Evolutionary conservation across 2,888 invertebrate genomes (phyloP), one percentile per base, ranked within the genome.

Genomic region (Limnephilus marmoratus): DNA sequence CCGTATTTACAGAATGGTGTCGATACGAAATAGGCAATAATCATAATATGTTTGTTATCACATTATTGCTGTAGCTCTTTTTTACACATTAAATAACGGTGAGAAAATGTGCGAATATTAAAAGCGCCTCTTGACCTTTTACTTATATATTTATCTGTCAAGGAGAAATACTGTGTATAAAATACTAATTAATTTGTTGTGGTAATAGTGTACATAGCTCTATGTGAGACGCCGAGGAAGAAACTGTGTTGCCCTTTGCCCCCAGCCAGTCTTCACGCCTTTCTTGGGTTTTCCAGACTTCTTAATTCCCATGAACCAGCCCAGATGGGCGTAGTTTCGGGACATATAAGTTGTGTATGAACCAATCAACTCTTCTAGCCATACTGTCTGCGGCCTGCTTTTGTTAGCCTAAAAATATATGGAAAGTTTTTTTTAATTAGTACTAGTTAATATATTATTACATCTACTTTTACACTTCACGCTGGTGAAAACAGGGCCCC

Each of bases 291-390:
- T 96, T 41, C 97, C 97, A n/a, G 96, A 96, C 94, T 96, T 96
- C 94, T 97, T 97, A 86, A 97, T 95, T 2, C 96, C 97, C 81
- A 97, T 95, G 94, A 96, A 97, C 97, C 97, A 97, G 24, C 97
- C 97, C 18, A 96, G 94, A 93, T 96, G 96, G 1, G 96, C 96
- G 94, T 96, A 96, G 94, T 96, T 96, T 94, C 95, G 95, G 11
- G 97, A 97, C 93, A 97, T 94, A 94, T 97, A 97, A 3, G 96
- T 96, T 93, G 96, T 96, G 94, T 97, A 97, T 1, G 95, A 95
- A 15, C 96, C 96, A 81, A 96, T 95, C 88, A 96, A 95, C 93
- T 95, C 95, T 94, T 97, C 97, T 41, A 97, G 95, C 94, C 97
- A 97, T 83, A 96, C 95, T 9, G 96, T 96, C 37, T 95, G 95